Base-by-base conservation (phyloP, 2,113 vertebrate genomes). In the Barnardius zonarius region DNA sequence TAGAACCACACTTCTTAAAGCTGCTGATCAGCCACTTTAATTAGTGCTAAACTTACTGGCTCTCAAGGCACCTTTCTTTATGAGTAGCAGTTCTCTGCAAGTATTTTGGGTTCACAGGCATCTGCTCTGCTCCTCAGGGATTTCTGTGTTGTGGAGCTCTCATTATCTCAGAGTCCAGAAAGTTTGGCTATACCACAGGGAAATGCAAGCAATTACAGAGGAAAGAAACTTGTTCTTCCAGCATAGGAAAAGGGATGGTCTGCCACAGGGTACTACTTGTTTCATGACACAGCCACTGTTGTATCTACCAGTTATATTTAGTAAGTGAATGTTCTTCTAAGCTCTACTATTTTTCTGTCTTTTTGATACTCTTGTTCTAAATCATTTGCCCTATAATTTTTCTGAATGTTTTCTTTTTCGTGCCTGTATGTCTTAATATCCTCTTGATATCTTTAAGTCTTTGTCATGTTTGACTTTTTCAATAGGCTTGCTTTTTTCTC, bases 251-350 rank as follows among this genome's bases (percentile, higher is more conserved):
- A 74, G 25, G 13, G 33, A 67, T 25, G 69, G 64, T 57, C 11
- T 91, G 46, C 72, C 68, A 93, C 75, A 88, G 31, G 22, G 76
- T 27, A 46, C 5, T 31, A 19, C n/a, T 68, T 51, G 49, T 93
- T 83, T 83, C 67, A 80, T 73, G 54, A 30, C 66, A 61, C 4
- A 41, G 54, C 33, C 74, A 39, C 43, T 88, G 49, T 28, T 85
- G 95, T 86, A 95, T 83, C 31, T 62, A 83, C 61, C 84, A 89
- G 57, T 49, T 75, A 66, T 67, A 69, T 88, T 84, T 79, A 49
- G 55, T 94, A 97, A 83, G 75, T 89, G 97, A 96, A 94, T 94
- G 59, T 97, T 97, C 96, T 84, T 88, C 59, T 97, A 96, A 96
- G 86, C 78, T 95, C 95, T 86, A 66, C 78, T 95, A 31, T 74